Conservation (phyloP, 2,888 invertebrate genomes). For the Meghimatium bilineatum region DNA sequence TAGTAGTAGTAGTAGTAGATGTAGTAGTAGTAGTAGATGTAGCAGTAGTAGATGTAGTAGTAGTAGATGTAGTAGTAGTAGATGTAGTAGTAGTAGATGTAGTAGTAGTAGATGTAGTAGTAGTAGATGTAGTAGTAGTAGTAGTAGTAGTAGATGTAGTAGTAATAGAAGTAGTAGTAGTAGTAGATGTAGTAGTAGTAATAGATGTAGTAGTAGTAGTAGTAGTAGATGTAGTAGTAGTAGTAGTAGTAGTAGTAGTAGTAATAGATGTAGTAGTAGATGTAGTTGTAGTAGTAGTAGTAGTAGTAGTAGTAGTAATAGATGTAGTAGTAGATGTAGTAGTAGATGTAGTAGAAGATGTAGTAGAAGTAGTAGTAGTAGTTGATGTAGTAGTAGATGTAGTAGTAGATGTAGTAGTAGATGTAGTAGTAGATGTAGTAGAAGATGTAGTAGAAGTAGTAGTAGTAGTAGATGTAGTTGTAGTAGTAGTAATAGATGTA, state of each 20-base stretch:
- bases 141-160: not conserved
- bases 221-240: not conserved
- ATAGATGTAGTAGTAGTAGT: not conserved
- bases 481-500: not conserved
- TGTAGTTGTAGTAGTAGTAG: constrained; percentile 33
- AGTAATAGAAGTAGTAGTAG: not conserved
- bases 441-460: constrained; percentile 36
- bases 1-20: not conserved
- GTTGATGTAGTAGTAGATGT: not conserved
- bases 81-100: not conserved
- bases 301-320: constrained; percentile 32
- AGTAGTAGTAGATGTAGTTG: constrained; percentile 29
- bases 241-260: constrained; percentile 1
- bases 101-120: not conserved
- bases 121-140: not conserved
- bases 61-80: too few species aligned
- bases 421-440: constrained; percentile 36
- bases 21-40: too few species aligned
- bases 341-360: constrained; percentile 33
- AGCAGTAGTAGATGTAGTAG: too few species aligned
- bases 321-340: not conserved
- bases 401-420: constrained; percentile 3
- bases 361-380: constrained; percentile 19
- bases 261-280: constrained; percentile 20
- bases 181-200: not conserved